Conservation (phyloP, 2,113 vertebrate genomes). For the Cephalopholis sonnerati region DNA sequence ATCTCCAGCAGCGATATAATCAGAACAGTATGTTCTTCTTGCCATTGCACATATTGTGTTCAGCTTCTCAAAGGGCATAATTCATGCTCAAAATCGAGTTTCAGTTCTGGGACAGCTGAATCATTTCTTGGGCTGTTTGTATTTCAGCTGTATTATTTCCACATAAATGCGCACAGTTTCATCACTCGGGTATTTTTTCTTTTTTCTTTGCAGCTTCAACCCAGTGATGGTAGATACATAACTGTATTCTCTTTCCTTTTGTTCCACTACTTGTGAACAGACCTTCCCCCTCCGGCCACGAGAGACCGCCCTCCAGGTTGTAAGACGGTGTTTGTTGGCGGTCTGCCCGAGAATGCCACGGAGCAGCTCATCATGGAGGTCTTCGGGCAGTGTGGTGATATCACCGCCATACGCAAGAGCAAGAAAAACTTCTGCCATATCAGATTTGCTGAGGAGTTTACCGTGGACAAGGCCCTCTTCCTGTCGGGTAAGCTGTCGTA, state of each 20-base stretch:
- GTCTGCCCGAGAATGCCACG: constrained; percentile 92
- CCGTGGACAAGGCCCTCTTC: constrained; percentile 96
- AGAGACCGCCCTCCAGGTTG: constrained; percentile 96
- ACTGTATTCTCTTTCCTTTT: not conserved
- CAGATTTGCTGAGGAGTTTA: constrained; percentile 94
- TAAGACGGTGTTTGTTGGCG: constrained; percentile 97
- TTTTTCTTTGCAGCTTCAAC: not conserved
- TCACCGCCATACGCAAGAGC: constrained; percentile 95
- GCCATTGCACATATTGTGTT: constrained; percentile 10
- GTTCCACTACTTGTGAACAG: constrained; percentile 75
- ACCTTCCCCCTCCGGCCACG: constrained; percentile 94
- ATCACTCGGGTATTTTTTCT: not conserved
- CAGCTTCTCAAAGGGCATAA: constrained; percentile 21
- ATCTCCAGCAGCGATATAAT: constrained; percentile 9
- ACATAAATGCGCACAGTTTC: not conserved
- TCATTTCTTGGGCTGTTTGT: constrained; percentile 11
- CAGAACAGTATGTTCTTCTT: constrained; percentile 19
- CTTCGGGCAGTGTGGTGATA: constrained; percentile 95
- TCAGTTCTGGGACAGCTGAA: not conserved
- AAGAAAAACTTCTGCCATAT: constrained; percentile 99
- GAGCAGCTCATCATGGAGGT: constrained; percentile 96
- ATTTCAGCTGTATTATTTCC: constrained; percentile 15
- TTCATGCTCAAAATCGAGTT: constrained; percentile 18
- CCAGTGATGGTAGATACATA: not conserved
- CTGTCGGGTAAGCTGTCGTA: constrained; percentile 87